A percentile compares a stretch with the other conserved stretches of the same genome.
Conservation (phyloP, 2,888 invertebrate genomes). For the Meganola albula region DNA sequence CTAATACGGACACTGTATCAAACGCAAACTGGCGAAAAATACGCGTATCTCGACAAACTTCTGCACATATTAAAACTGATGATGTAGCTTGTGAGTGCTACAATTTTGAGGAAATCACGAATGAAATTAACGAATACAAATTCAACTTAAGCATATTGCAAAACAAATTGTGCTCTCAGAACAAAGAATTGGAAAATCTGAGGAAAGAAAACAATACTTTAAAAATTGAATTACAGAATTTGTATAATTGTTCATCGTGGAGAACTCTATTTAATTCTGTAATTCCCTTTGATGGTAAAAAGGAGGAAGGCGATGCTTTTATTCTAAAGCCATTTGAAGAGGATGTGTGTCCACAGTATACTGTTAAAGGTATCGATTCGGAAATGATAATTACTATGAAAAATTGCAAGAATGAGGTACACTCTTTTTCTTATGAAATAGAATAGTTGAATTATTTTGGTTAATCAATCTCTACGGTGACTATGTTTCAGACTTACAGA, state of each 20-base stretch:
- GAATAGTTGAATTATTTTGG: not conserved
- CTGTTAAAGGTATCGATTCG: conserved; percentile 46
- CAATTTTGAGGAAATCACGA: conserved; percentile 23
- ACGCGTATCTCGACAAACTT: conserved; percentile 34
- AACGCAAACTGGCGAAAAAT: conserved; percentile 6
- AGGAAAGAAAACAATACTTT: conserved; percentile 48
- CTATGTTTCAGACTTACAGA: conserved; percentile 46
- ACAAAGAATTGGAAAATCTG: conserved; percentile 46
- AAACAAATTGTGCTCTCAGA: conserved; percentile 37
- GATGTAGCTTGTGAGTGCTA: conserved; percentile 35
- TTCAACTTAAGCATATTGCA: conserved; percentile 39
- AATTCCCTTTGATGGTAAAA: conserved; percentile 14
- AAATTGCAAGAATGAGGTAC: conserved; percentile 56
- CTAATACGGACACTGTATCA: conserved; percentile 14
- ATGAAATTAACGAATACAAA: conserved; percentile 33
- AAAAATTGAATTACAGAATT: conserved; percentile 46
- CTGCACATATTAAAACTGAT: conserved; percentile 30
- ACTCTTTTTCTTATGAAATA: too few species aligned
- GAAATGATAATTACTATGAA: conserved; percentile 69
- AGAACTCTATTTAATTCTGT: conserved; percentile 23
- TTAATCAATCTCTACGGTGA: not conserved
- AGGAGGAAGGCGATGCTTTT: conserved; percentile 15
- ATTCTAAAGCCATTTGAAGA: conserved; percentile 45
- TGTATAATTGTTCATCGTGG: conserved; percentile 32
- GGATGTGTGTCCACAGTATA: conserved; percentile 10